Conservation (phyloP, 1,140 invertebrate genomes). For the Danaus plexippus region DNA sequence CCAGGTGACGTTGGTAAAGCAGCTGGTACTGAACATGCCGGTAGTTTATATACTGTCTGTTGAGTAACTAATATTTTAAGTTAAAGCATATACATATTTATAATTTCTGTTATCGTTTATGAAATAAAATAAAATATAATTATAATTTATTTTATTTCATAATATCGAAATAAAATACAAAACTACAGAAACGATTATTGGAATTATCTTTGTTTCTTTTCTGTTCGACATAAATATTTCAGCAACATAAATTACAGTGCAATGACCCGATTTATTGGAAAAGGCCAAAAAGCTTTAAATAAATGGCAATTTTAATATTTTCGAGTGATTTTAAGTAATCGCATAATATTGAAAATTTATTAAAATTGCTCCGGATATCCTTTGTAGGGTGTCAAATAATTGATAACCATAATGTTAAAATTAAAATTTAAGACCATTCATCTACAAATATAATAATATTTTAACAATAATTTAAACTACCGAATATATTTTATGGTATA, state of each 20-base stretch:
- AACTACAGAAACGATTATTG: neutral
- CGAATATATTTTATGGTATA: too few relatives aligned
- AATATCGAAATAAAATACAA: too few relatives aligned
- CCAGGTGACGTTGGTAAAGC: slow-evolving; percentile 39
- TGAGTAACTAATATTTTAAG: neutral
- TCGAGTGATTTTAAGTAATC: slow-evolving; percentile 23
- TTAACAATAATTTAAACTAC: too few relatives aligned
- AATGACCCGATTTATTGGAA: slow-evolving; percentile 21
- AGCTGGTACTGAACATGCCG: slow-evolving; percentile 19
- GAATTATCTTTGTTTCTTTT: neutral
- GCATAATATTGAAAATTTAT: slow-evolving; percentile 14
- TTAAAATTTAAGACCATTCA: too few relatives aligned
- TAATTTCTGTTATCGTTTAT: neutral
- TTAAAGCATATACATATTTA: slow-evolving; percentile 1
- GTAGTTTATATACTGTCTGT: slow-evolving; percentile 8
- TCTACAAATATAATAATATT: too few relatives aligned
- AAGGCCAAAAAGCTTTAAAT: slow-evolving; percentile 20
- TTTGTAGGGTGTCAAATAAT: slow-evolving; percentile 6
- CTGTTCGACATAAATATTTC: slow-evolving; percentile 3
- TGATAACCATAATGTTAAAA: too few relatives aligned
- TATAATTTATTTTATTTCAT: too few relatives aligned
- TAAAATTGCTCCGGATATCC: slow-evolving; percentile 3
- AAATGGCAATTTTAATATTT: slow-evolving; percentile 30
- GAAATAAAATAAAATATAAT: neutral
- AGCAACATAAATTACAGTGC: slow-evolving; percentile 8